Percentiles rank a stretch among this genome's conserved stretches.
Conservation (phyloP, 1,140 invertebrate species). For the Mamestra configurata region DNA sequence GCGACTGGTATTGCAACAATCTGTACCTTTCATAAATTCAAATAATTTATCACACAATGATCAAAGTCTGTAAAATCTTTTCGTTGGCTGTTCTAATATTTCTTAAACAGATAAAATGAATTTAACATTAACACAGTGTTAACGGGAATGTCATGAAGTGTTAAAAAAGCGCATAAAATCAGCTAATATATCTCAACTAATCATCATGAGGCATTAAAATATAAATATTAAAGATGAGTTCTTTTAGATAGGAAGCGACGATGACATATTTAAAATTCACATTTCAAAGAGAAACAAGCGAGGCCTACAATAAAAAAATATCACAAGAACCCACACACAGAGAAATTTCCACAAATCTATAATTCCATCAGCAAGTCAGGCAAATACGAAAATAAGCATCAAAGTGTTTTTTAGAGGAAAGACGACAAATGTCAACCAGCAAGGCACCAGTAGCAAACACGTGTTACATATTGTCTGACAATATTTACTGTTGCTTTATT, state of each 20-base stretch:
- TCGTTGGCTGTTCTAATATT: constrained; percentile 28
- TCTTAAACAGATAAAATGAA: constrained; percentile 52
- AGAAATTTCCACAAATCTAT: constrained; percentile 83
- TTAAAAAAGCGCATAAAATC: constrained; percentile 60
- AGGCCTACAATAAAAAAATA: constrained; percentile 74
- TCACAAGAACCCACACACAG: constrained; percentile 74
- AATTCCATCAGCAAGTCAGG: constrained; percentile 80
- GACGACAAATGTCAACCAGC: constrained; percentile 82
- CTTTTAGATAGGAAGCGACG: constrained; percentile 81
- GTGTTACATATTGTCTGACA: constrained; percentile 86
- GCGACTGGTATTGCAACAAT: not conserved
- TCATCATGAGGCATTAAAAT: constrained; percentile 71
- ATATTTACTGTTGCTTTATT: constrained; percentile 86
- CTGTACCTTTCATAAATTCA: not conserved
- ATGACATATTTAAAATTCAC: constrained; percentile 82
- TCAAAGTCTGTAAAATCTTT: constrained; percentile 2
- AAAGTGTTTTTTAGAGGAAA: constrained; percentile 84
- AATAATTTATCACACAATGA: constrained; percentile 27
- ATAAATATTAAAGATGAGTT: constrained; percentile 74
- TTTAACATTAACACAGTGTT: constrained; percentile 59
- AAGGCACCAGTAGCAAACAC: constrained; percentile 78
- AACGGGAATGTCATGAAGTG: constrained; percentile 60
- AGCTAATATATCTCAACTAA: constrained; percentile 63
- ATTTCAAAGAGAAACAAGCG: constrained; percentile 76
- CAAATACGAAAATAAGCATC: constrained; percentile 87